Evolutionary conservation across 2,797 vertebrate species (phyloP), one percentile per base, ranked within the genome.

Genomic region (Peromyscus melanophrys): DNA sequence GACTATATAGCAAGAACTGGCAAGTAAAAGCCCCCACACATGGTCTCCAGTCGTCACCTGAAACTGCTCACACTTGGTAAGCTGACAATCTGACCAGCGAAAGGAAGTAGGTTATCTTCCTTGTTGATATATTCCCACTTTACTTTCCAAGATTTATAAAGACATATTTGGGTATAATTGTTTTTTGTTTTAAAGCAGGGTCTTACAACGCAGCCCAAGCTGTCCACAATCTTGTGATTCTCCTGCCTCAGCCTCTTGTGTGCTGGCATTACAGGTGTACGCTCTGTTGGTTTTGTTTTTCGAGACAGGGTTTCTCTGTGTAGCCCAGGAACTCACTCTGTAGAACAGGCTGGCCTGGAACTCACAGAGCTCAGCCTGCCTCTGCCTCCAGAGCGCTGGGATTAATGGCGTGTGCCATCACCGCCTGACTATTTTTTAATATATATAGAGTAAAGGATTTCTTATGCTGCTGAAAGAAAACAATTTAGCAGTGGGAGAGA

Each of bases 51-150:
- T 19, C 29, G 46, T 81, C n/a, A 61, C 27, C 12, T 95, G 46
- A 94, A 29, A 55, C 34, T 75, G 16, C 61, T 82, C 90, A 80
- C 29, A 84, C 21, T 89, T 94, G 65, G 43, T 13, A 46, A 55
- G 81, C 43, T 94, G 89, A 95, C 25, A 97, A 90, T 9, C 81
- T 84, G 82, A 21, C 59, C 82, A 92, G 14, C 73, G 52, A 95
- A 95, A 80, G 78, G 11, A 96, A 96, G 76, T 40, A 89, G 89
- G 59, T 93, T 57, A 6, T 67, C 82, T 67, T 90, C 86, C 40
- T 96, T 46, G 73, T 81, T 76, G 92, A 92, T 93, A 92, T 75
- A 94, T 6, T 97, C 88, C 77, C 84, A 59, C 57, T 90, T 92
- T 82, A 94, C 67, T 67, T 96, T 46, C 13, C 34, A 96, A 93